Base-by-base conservation (phyloP, 2,888 invertebrate genomes). In the Cephus nigrinus region DNA sequence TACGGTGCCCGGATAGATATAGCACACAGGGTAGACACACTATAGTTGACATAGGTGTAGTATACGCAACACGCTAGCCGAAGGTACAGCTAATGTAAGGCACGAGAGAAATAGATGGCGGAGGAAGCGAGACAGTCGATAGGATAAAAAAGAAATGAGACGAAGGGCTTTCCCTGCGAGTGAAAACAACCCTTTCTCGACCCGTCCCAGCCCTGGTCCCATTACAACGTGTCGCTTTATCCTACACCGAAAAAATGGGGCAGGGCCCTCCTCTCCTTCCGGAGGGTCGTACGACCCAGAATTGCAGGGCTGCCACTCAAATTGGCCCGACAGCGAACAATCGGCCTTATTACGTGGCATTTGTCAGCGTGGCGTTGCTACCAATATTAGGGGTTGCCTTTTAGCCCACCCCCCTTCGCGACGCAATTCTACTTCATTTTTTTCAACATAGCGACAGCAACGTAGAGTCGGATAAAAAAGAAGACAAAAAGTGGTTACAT, bases 301-400 rank as follows among this genome's bases (percentile, higher is more conserved):
- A 90, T 91, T 88, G 86, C 89, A 86, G 84, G 88, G 86, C 87
- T 90, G 90, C 88, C 89, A 88, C 89, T 90, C 90, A 90, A 91
- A 91, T 91, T 91, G 91, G 91, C 91, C 90, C 86, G 88, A 85
- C 89, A 87, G 82, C 88, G 91, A 90, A 91, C 90, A 91, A 90
- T 91, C 90, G 88, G 89, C 85, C 90, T 90, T 90, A 91, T 91
- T 91, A 91, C 90, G 84, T 82, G 86, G 87, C 88, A 88, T 84
- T 90, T 89, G 90, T 89, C 90, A 85, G 87, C 85, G 82, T 81
- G 83, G 84, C 83, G 84, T 84, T 82, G 69, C 75, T 15, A 74
- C 30, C 33, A 55, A 55, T 55, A 55, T 55, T 55, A 55, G 55
- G 55, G 55, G 55, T 55, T 55, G 55, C 55, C 55, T 55, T 55